These are phyloP conservation scores for Drosophila nigricruria DNA, from an alignment of 2,888 invertebrate genomes.

Conservation along the genomic window DNA sequence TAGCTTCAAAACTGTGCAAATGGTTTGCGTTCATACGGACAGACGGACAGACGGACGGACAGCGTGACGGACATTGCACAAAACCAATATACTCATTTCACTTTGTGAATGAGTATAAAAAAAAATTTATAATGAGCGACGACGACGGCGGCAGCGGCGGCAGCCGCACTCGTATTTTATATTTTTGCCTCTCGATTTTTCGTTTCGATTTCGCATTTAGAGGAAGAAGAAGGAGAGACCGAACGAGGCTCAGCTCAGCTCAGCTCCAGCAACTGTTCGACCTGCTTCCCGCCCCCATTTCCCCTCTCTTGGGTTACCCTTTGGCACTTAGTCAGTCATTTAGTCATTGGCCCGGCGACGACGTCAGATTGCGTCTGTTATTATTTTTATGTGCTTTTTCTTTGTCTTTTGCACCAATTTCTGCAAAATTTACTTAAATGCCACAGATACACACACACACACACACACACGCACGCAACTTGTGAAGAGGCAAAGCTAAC, in stretches of 20 bases:
- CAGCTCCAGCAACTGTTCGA: constrained; percentile 1
- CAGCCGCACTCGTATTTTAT: constrained; percentile 76
- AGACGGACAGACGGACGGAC: no score
- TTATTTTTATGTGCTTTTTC: constrained; percentile 81
- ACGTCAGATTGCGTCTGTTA: constrained; percentile 76
- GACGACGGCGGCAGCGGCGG: constrained; percentile 25
- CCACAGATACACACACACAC: constrained; percentile 56
- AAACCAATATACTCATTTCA: no score
- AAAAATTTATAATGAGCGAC: constrained; percentile 75
- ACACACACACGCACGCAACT: constrained; percentile 15
- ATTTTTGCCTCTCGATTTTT: constrained; percentile 73
- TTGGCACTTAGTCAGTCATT: constrained; percentile 81
- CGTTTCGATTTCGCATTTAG: constrained; percentile 78
- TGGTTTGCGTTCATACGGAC: no score
- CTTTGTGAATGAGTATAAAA: no score
- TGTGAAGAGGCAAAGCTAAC: constrained; percentile 14
- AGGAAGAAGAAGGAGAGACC: constrained; percentile 17
- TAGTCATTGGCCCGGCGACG: constrained; percentile 74
- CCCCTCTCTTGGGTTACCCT: constrained; percentile 35
- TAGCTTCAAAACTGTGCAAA: no score
- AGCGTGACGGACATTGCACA: no score
- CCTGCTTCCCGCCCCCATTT: background rate
- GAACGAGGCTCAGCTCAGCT: constrained; percentile 1
- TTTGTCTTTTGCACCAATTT: constrained; percentile 81
- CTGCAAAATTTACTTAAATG: constrained; percentile 80